These are phyloP conservation scores for Papilio aristodemus DNA, from an alignment of 1,140 invertebrate species.

Conservation along the genomic window DNA sequence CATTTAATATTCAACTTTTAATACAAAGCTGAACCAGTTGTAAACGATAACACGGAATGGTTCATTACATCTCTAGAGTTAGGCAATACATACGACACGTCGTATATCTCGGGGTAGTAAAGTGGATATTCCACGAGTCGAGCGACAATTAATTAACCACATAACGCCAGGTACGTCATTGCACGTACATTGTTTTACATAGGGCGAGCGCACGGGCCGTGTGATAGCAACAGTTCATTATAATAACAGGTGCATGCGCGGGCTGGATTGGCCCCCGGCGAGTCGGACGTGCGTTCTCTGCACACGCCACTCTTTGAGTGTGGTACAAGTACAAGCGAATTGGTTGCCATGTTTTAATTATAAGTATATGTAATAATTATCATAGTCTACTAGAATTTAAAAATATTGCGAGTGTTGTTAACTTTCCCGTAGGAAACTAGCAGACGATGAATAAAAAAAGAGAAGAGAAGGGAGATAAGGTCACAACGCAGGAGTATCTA, in stretches of 20 bases:
- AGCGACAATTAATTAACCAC: constrained; percentile 17
- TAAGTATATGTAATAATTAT: neutral
- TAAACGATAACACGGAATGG: neutral
- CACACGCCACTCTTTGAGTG: constrained; percentile 43
- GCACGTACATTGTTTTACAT: constrained; percentile 38
- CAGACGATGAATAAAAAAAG: no score
- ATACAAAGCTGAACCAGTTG: neutral
- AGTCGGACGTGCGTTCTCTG: constrained; percentile 52
- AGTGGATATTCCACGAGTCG: neutral
- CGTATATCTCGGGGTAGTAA: neutral
- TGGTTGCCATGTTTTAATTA: neutral
- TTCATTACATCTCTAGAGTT: neutral
- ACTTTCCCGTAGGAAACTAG: no score
- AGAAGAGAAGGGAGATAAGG: no score
- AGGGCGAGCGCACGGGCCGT: constrained; percentile 14
- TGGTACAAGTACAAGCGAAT: constrained; percentile 22
- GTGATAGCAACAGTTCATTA: constrained; percentile 66
- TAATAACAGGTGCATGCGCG: constrained; percentile 67
- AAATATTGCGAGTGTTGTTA: no score
- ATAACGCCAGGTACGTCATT: neutral
- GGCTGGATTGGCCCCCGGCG: constrained; percentile 53
- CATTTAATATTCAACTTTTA: no score
- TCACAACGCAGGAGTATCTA: no score
- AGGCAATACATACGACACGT: no score
- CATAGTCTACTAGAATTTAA: no score